Percentiles rank a stretch among this genome's conserved stretches.
Conservation (phyloP, 2,797 vertebrate species). For the Danionella dracula region DNA sequence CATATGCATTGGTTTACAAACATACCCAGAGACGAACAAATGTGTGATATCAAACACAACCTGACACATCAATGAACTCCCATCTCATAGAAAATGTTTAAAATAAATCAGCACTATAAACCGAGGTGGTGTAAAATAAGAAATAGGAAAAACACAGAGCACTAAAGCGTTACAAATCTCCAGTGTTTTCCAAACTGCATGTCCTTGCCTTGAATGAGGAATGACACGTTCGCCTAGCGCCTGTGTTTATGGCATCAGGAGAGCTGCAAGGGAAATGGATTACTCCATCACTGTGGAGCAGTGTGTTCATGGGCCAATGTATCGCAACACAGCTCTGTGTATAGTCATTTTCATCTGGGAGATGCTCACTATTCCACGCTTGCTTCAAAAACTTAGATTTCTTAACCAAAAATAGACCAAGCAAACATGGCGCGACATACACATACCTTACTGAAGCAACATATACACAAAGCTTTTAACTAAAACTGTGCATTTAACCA, state of each 20-base stretch:
- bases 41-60: slow-evolving; percentile 69
- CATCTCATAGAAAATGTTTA: slow-evolving; percentile 64
- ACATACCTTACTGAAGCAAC: neutral
- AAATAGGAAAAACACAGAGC: slow-evolving; percentile 51
- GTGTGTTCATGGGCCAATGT: slow-evolving; percentile 57
- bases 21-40: slow-evolving; percentile 63
- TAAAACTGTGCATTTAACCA: neutral
- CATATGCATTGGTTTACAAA: slow-evolving; percentile 60
- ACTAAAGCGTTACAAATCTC: slow-evolving; percentile 72
- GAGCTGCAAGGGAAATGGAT: slow-evolving; percentile 74
- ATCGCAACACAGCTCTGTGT: slow-evolving; percentile 65
- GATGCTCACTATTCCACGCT: slow-evolving; percentile 50
- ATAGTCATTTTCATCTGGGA: slow-evolving; percentile 75
- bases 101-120: slow-evolving; percentile 76
- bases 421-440: slow-evolving; percentile 3
- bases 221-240: slow-evolving; percentile 70
- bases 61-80: slow-evolving; percentile 68
- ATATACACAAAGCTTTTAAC: slow-evolving; percentile 9
- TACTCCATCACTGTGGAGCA: slow-evolving; percentile 66
- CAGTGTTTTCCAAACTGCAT: slow-evolving; percentile 55
- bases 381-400: slow-evolving; percentile 20
- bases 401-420: slow-evolving; percentile 42
- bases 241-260: slow-evolving; percentile 75
- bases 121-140: slow-evolving; percentile 55
- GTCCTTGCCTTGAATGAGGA: slow-evolving; percentile 56